Evolutionary conservation across 1,140 invertebrate genomes (phyloP), one percentile per base, ranked within the genome.

Genomic region (Pseudomyrmex flavicornis): DNA sequence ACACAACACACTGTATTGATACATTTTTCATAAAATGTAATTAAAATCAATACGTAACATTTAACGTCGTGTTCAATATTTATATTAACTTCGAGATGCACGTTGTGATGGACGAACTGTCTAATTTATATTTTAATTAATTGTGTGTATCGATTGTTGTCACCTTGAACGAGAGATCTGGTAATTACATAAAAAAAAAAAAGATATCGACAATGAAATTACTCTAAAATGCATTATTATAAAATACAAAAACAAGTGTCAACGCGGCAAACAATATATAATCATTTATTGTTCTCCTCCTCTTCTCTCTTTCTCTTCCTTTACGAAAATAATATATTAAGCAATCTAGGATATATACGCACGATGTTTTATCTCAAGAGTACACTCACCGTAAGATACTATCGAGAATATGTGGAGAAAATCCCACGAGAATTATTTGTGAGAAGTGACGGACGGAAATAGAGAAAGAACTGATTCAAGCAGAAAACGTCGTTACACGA

Each of bases 401-500:
- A 10, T 9, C 63, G 48, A 12, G n/a, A 52, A 66, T 2, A 17
- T 54, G 8, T 35, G 17, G 0, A 15, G 48, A 46, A 66, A 46
- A 56, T 79, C 65, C 52, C 54, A 9, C 10, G 65, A 58, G 76
- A 48, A 26, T 70, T 59, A 35, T 44, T 59, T 20, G 54, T 13
- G 48, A 35, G 58, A 79, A 70, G 26, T 70, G 65, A 77, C 26
- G 44, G 61, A 70, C 52, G 9, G 65, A 58, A 48, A 13, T 12
- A 70, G 76, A 35, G 35, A 35, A 7, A 35, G 35, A 35, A 44
- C 20, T 70, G 76, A 70, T 70, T 35, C 52, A 22, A 52, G 20
- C 65, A 26, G 76, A 58, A 59, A 79, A 26, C 52, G 75, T 48
- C 65, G 76, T 69, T 69, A 79, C 75, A 79, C 35, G 63, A 79